Conservation (phyloP, 2,888 invertebrate species). For the Mycalesis mineus region DNA sequence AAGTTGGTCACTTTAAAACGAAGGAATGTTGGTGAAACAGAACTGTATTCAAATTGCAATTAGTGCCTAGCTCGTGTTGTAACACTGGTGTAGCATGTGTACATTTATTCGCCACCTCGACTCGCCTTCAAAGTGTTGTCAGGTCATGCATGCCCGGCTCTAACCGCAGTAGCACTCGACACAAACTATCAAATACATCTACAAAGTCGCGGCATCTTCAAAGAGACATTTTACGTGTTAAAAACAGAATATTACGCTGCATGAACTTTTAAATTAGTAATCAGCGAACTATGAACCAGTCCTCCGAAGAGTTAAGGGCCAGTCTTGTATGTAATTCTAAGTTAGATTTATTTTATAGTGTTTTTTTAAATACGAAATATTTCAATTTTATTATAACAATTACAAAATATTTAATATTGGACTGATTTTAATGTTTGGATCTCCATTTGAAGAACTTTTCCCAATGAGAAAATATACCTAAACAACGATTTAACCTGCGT, state of each 20-base stretch:
- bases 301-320: background rate
- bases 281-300: background rate
- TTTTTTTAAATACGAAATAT: too few species aligned
- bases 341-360: too few species aligned
- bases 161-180: background rate
- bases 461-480: too few species aligned
- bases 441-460: too few species aligned
- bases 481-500: too few species aligned
- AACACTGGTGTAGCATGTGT: background rate
- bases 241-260: background rate
- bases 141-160: background rate
- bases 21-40: too few species aligned
- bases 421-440: too few species aligned
- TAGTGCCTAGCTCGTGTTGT: background rate
- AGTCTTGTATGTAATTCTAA: too few species aligned
- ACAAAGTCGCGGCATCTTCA: background rate
- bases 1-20: too few species aligned
- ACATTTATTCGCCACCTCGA: background rate
- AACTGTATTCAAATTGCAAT: background rate
- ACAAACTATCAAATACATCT: background rate
- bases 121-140: background rate
- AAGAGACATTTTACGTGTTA: background rate
- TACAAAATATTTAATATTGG: too few species aligned
- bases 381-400: too few species aligned
- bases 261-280: background rate